Base-by-base conservation (phyloP, 2,888 invertebrate species). In the Cephus sareptanus region DNA sequence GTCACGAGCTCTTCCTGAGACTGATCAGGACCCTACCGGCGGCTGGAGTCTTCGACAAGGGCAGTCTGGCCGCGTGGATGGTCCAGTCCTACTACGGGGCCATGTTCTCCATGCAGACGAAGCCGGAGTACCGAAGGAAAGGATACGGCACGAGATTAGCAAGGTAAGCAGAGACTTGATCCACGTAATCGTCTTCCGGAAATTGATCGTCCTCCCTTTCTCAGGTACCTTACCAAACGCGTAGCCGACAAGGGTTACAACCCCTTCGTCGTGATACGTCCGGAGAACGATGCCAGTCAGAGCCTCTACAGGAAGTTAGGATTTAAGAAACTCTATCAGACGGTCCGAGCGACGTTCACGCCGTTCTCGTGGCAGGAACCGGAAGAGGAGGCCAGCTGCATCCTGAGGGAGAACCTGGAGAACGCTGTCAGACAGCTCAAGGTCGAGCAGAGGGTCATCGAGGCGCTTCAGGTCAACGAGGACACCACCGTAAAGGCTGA, bases 81-180 rank as follows among this genome's bases (percentile, higher is more conserved):
- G 96, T 97, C 75, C 97, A 97, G 91, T 96, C 96, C 33, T 97
- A 97, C 92, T 97, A 97, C 92, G 97, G 97, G 34, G 97, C 97
- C 81, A 97, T 97, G 97, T 97, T 97, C 93, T 97, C 97, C 76
- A 97, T 97, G 97, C 97, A 97, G 92, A 97, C 97, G 79, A 94
- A 95, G 87, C 96, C 96, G 75, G 95, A 96, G 91, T 95, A 94
- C 91, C 94, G 96, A 82, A 93, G 94, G 86, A 95, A 95, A 92
- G 96, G 96, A 89, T 93, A 92, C 83, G 91, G 91, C 70, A 91
- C 90, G 75, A 89, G 89, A 81, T 84, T 91, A 83, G 91, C 90
- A 75, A 91, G 90, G 92, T 91, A 82, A 40, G 74, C 70, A 6
- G 40, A 23, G 0, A 0, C 40, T 40, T 15, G 9, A 40, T 40